These are phyloP conservation scores for Rhinatrema bivittatum DNA, from an alignment of 2,797 vertebrate species.

Conservation along the genomic window DNA sequence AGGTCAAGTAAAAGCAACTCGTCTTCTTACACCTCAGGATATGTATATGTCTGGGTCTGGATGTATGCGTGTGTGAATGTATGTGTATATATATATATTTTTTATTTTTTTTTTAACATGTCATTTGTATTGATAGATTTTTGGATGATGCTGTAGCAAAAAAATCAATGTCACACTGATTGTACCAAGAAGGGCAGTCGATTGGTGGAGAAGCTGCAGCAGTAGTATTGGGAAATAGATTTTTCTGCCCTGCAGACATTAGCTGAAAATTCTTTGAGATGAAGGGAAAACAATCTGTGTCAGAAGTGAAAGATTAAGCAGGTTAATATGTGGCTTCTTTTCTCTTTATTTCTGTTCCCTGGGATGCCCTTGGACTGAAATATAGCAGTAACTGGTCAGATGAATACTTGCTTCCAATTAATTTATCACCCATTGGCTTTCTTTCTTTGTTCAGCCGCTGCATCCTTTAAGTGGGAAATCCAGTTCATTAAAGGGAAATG, in stretches of 20 bases:
- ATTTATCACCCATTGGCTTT: too few species aligned
- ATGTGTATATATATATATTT: too few species aligned
- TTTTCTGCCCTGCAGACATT: conserved; percentile 74
- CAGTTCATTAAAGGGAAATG: too few species aligned
- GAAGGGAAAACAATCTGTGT: conserved; percentile 54
- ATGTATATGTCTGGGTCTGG: too few species aligned
- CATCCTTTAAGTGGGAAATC: too few species aligned
- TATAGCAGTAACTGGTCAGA: too few species aligned
- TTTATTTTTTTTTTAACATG: conserved; percentile 39
- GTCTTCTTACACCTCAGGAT: conserved; percentile 7
- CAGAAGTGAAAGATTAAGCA: conserved; percentile 61
- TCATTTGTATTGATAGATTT: conserved; percentile 81
- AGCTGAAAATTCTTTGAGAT: conserved; percentile 63
- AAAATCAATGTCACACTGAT: conserved; percentile 77
- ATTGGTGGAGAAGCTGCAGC: conserved; percentile 72
- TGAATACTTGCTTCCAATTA: too few species aligned
- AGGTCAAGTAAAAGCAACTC: conserved; percentile 6
- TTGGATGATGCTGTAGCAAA: conserved; percentile 70
- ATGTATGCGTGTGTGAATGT: too few species aligned
- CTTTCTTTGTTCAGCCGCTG: too few species aligned
- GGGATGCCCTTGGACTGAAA: conserved; percentile 40
- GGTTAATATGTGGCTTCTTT: conserved; percentile 51
- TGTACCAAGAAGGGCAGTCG: conserved; percentile 81
- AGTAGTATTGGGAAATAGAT: conserved; percentile 85
- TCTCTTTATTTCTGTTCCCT: conserved; percentile 44